phyloP scores from a whole-genome alignment of 2,113 vertebrate genomes.

The Poeciliopsis retropinna region DNA sequence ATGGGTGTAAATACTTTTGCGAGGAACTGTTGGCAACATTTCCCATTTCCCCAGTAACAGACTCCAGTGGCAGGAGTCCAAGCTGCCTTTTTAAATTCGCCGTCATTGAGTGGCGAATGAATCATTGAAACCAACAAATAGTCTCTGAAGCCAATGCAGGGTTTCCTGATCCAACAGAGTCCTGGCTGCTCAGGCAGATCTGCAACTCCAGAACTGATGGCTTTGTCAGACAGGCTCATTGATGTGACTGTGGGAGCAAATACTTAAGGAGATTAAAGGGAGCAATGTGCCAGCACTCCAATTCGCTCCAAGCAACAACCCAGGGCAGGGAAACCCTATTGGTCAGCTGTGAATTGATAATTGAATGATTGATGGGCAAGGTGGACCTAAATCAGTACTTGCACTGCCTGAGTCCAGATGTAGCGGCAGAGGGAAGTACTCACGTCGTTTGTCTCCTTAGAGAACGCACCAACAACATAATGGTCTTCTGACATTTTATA shows the following conservation, averaged over 20 bases:
- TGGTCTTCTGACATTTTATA: background rate
- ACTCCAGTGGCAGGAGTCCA: constrained; percentile 36
- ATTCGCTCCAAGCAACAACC: constrained; percentile 49
- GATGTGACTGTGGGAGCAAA: constrained; percentile 49
- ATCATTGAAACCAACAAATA: constrained; percentile 27
- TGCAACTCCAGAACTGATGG: constrained; percentile 46
- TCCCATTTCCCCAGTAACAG: constrained; percentile 27
- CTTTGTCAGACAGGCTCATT: constrained; percentile 60
- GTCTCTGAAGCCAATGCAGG: constrained; percentile 16
- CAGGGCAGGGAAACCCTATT: constrained; percentile 43
- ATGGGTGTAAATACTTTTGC: background rate
- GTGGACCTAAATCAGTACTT: constrained; percentile 57
- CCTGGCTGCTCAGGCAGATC: constrained; percentile 31
- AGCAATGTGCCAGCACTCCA: constrained; percentile 68
- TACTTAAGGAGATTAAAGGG: constrained; percentile 80
- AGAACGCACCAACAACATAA: background rate
- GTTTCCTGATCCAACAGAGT: constrained; percentile 17
- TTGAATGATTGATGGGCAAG: constrained; percentile 42
- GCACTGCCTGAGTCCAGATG: constrained; percentile 26
- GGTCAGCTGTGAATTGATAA: constrained; percentile 46
- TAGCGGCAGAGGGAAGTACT: constrained; percentile 6
- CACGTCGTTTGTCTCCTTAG: constrained; percentile 7
- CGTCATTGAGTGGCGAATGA: constrained; percentile 38
- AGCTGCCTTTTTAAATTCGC: constrained; percentile 30
- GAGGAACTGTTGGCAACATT: constrained; percentile 1